Evolutionary conservation across 2,888 invertebrate genomes (phyloP).

Genomic region (Ophioninae sp.): DNA sequence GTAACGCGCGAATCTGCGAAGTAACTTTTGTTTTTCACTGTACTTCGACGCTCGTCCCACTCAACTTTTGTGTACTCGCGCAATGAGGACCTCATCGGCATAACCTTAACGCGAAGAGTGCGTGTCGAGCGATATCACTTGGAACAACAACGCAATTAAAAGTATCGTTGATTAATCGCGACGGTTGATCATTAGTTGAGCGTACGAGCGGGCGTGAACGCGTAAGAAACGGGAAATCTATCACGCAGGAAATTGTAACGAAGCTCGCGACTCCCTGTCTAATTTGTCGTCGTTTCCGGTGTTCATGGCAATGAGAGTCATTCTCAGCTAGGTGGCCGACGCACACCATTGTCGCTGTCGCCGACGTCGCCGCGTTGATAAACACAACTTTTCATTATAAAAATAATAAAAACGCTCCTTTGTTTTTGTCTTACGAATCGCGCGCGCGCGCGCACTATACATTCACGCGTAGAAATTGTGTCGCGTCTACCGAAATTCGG

Average conservation of each 20-base stretch:
- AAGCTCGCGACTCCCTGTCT: conserved; percentile 2
- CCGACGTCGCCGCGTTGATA: conserved; percentile 23
- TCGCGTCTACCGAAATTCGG: conserved; percentile 5
- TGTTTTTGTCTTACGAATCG: conserved; percentile 13
- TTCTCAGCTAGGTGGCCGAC: conserved; percentile 27
- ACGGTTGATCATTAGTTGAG: conserved; percentile 7
- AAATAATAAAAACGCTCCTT: conserved; percentile 15
- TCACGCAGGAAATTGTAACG: conserved; percentile 1
- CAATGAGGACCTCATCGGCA: conserved; percentile 7
- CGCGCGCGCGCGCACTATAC: background rate
- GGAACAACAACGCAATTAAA: conserved; percentile 12
- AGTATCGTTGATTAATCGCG: background rate
- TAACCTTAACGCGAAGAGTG: conserved; percentile 35
- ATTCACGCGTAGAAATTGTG: conserved; percentile 1
- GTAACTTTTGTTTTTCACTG: background rate
- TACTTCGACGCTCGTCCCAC: conserved; percentile 3
- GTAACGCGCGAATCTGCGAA: background rate
- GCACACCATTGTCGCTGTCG: conserved; percentile 22
- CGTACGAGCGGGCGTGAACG: background rate
- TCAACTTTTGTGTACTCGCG: conserved; percentile 19
- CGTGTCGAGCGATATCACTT: conserved; percentile 10
- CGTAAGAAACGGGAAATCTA: background rate
- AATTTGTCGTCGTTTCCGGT: conserved; percentile 31
- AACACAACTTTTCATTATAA: conserved; percentile 21
- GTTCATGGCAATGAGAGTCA: conserved; percentile 36